Percentiles rank a stretch among this genome's conserved stretches.
Conservation (phyloP, 2,888 invertebrate species). For the Brenthis ino region DNA sequence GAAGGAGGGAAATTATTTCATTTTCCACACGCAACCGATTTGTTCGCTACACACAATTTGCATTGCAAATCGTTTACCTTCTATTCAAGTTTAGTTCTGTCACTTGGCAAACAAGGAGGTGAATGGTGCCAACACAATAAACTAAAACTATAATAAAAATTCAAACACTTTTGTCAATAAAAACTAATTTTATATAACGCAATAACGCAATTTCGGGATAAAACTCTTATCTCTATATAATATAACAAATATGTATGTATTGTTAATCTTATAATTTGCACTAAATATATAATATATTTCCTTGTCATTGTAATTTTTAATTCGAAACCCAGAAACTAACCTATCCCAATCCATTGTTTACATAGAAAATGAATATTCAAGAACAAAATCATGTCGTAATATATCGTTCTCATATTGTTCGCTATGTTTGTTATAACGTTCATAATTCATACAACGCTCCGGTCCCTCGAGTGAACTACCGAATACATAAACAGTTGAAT, state of each 20-base stretch:
- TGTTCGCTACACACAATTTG: constrained; percentile 30
- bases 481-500: constrained; percentile 65
- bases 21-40: constrained; percentile 40
- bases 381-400: constrained; percentile 19
- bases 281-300: no score
- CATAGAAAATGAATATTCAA: constrained; percentile 23
- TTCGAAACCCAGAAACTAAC: no score
- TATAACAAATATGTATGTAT: no score
- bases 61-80: constrained; percentile 19
- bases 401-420: constrained; percentile 31
- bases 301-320: no score
- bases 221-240: no score
- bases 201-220: background rate
- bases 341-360: background rate
- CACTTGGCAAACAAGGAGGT: constrained; percentile 5
- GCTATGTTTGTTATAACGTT: constrained; percentile 29
- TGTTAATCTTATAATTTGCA: no score
- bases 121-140: constrained; percentile 4
- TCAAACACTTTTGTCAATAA: background rate
- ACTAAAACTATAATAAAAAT: constrained; percentile 4
- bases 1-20: constrained; percentile 42
- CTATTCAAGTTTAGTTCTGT: constrained; percentile 2
- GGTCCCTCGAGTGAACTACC: constrained; percentile 37
- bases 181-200: background rate
- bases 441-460: constrained; percentile 41